phyloP scores from a whole-genome alignment of 2,888 invertebrate species.

The Agrenia bidenticulata region DNA sequence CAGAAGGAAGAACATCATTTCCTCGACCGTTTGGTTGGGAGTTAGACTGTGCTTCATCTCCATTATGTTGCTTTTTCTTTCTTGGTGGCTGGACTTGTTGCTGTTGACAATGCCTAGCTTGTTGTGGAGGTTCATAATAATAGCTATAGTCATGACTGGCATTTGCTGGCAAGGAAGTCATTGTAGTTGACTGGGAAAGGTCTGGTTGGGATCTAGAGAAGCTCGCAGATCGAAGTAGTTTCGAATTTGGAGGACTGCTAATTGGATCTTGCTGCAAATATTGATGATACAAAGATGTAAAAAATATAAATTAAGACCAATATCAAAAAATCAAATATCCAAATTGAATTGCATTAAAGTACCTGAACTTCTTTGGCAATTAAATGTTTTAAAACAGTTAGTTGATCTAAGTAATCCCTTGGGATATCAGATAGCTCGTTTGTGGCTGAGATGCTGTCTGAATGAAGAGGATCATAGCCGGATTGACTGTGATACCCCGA shows the following conservation, averaged over 20 bases:
- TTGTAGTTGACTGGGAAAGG: conserved; percentile 62
- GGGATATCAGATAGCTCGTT: conserved; percentile 80
- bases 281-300: neutral
- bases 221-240: conserved; percentile 55
- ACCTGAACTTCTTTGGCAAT: conserved; percentile 70
- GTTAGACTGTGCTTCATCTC: conserved; percentile 20
- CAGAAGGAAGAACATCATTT: conserved; percentile 55
- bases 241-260: conserved; percentile 38
- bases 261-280: conserved; percentile 49
- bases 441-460: conserved; percentile 55
- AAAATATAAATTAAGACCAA: too few species aligned
- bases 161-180: conserved; percentile 35
- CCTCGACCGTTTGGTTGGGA: too few species aligned
- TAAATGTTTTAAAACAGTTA: conserved; percentile 78
- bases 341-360: too few species aligned
- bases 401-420: conserved; percentile 78
- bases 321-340: too few species aligned
- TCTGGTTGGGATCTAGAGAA: conserved; percentile 82
- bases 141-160: conserved; percentile 41
- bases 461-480: conserved; percentile 30
- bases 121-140: conserved; percentile 35
- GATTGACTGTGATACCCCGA: neutral
- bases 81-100: conserved; percentile 10
- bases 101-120: conserved; percentile 23
- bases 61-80: conserved; percentile 23